Evolutionary conservation across 2,888 invertebrate genomes (phyloP), one percentile per base, ranked within the genome.

Genomic region (Stegophylla sp.): DNA sequence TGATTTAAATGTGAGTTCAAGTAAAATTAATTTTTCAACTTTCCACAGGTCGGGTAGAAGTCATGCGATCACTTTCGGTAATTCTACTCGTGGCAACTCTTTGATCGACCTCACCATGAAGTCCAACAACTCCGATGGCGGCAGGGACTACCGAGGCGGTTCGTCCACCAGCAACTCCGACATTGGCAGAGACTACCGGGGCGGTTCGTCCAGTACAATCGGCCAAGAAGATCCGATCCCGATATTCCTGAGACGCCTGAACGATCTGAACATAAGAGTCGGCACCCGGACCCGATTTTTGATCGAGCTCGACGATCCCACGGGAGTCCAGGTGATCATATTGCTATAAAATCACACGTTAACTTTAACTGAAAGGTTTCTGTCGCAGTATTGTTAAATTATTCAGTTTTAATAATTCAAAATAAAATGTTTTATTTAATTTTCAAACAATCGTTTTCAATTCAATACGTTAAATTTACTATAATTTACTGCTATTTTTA

Each of bases 201-300:
- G 59, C 10, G 77, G 69, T n/a, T 79, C 79, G 10, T 71, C 71
- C 9, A 71, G 69, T 15, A 79, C 69, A 7, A 10, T 69, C 9
- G 69, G 79, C n/a, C 79, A 71, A 71, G 79, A 79, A 17, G 48
- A 69, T 23, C 13, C 23, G 2, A 92, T 93, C 13, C 96, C 97
- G 34, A 89, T 91, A 84, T 96, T 97, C 88, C 88, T 95, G 83
- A 90, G 96, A 83, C 90, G 94, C 83, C 90, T 96, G 75, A 92
- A 92, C 85, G 95, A 96, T 87, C 90, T 95, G 76, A 92, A 93
- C 17, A 95, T 94, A 82, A 95, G 96, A 88, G 95, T 96, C 85
- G 96, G 96, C 85, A 94, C 94, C 63, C 89, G 95, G 85, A 93
- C 94, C 1, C 89, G 95, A 84, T 92, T 95, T 85, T 89, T 95